These are phyloP conservation scores for human (Homo sapiens) DNA, from an alignment of 2,113 vertebrate species.

Conservation along the genomic window GRCh38 chr9:4941501-4942000, in stretches of 20 bases:
- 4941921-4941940: not conserved
- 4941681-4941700: not conserved
- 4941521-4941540: not conserved
- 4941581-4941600: not conserved
- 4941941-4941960: not conserved
- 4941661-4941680: not conserved
- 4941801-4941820: not conserved
- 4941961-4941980: not conserved
- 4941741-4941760: not conserved
- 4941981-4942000: not conserved
- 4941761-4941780: not conserved
- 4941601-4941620: not conserved
- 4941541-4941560: not conserved
- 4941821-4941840: not conserved
- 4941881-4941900: not conserved
- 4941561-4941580: too few species aligned
- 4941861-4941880: not conserved
- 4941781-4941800: conserved; percentile 12
- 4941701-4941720: not conserved
- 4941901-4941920: not conserved
- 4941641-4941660: not conserved
- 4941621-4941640: not conserved
- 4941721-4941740: not conserved
- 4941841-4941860: not conserved
- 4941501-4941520: not conserved